Conservation (phyloP, 2,113 vertebrate species). For the cattle (Bos taurus) region DNA sequence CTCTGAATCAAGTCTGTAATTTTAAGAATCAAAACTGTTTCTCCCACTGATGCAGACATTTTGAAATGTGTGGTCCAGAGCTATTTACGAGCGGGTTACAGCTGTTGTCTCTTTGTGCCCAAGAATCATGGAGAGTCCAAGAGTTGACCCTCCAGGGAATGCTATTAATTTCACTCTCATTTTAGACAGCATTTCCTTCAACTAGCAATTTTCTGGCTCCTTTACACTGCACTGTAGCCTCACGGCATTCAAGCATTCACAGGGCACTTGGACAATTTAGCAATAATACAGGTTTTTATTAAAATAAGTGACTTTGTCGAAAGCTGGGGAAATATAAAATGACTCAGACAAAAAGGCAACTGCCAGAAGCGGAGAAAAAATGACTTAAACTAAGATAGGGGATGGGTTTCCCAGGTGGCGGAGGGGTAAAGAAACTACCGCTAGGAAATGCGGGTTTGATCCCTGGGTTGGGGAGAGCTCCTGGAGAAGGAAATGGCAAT, state of each 20-base stretch:
- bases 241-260: background rate
- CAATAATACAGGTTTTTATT: background rate
- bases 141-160: constrained; percentile 3
- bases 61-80: constrained; percentile 66
- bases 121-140: background rate
- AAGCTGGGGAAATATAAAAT: constrained; percentile 7
- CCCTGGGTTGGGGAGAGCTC: background rate
- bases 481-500: background rate
- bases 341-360: background rate
- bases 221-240: background rate
- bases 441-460: background rate
- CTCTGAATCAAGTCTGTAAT: constrained; percentile 47
- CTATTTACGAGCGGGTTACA: constrained; percentile 47
- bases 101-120: constrained; percentile 52
- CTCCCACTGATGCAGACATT: constrained; percentile 52
- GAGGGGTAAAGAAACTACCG: background rate
- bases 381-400: background rate
- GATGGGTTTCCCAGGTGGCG: background rate
- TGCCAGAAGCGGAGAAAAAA: constrained; percentile 5
- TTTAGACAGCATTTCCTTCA: constrained; percentile 45
- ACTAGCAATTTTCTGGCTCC: constrained; percentile 1
- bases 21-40: constrained; percentile 61
- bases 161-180: constrained; percentile 45
- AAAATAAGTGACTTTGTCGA: constrained; percentile 8
- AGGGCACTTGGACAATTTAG: background rate